Evolutionary conservation across 2,113 vertebrate species (phyloP).

Genomic region (Promerops cafer): DNA sequence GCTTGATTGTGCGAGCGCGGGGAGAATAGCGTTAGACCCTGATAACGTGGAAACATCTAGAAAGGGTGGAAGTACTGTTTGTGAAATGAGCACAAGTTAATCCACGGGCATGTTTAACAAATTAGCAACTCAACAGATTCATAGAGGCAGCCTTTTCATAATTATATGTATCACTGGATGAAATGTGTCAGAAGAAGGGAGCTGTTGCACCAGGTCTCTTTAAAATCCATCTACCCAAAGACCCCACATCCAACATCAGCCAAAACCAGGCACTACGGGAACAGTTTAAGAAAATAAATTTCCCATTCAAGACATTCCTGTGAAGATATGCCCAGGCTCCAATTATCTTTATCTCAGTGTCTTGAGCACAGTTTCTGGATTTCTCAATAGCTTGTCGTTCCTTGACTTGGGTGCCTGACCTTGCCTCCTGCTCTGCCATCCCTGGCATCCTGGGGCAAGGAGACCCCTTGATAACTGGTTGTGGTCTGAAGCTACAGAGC

Average conservation of each 20-base stretch:
- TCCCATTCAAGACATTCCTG: background rate
- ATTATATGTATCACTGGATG: background rate
- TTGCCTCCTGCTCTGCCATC: background rate
- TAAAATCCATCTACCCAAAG: background rate
- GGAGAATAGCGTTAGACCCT: rapidly evolving
- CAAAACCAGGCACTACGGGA: background rate
- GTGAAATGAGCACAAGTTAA: background rate
- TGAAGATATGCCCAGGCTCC: background rate
- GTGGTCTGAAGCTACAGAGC: background rate
- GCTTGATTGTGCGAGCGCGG: background rate
- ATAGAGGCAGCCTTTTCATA: background rate
- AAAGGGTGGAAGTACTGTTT: background rate
- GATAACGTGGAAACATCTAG: background rate
- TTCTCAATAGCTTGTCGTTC: background rate
- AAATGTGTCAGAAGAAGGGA: background rate
- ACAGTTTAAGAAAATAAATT: background rate
- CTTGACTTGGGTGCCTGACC: background rate
- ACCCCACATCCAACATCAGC: background rate
- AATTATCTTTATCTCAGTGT: background rate
- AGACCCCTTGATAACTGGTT: background rate
- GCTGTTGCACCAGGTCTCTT: background rate
- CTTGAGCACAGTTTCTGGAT: background rate
- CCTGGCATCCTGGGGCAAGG: background rate
- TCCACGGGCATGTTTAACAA: background rate
- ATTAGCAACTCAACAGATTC: background rate